These are phyloP conservation scores for Drosophila lacicola DNA, from an alignment of 2,888 invertebrate genomes.

Conservation along the genomic window DNA sequence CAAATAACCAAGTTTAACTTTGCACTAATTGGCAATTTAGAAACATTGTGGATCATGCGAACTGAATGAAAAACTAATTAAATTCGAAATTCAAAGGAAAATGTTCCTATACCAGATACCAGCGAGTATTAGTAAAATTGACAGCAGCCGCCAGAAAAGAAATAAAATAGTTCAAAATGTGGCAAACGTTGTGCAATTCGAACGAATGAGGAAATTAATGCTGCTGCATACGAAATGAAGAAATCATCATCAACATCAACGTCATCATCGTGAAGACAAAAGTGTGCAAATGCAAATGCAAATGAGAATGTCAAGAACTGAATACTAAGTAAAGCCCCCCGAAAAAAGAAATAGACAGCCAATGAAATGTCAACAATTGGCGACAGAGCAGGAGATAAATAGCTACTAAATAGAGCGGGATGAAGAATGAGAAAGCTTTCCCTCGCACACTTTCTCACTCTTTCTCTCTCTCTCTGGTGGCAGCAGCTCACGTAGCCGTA, in stretches of 20 bases:
- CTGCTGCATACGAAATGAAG: constrained; percentile 64
- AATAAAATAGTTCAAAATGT: constrained; percentile 10
- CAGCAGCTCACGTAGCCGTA: constrained; percentile 5
- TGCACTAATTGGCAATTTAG: constrained; percentile 63
- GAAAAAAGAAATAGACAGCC: constrained; percentile 31
- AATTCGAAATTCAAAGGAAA: constrained; percentile 33
- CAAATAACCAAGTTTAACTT: constrained; percentile 25
- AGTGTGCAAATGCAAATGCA: constrained; percentile 33
- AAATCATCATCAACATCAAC: constrained; percentile 24
- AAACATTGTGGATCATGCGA: constrained; percentile 14
- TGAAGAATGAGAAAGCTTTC: background rate
- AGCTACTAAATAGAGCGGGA: constrained; percentile 17
- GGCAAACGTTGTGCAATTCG: constrained; percentile 39
- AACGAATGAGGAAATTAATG: constrained; percentile 68
- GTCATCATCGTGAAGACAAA: constrained; percentile 11
- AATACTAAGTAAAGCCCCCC: constrained; percentile 42
- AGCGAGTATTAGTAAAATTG: constrained; percentile 17
- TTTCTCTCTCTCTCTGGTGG: background rate
- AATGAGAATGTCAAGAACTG: constrained; percentile 44
- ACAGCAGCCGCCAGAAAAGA: constrained; percentile 17
- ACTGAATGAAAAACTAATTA: constrained; percentile 56
- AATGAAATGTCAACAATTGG: constrained; percentile 53
- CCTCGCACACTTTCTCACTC: background rate
- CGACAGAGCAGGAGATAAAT: constrained; percentile 21
- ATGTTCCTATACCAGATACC: background rate